Evolutionary conservation across 2,888 invertebrate species (phyloP).

Genomic region (Chymomyza fuscimana): DNA sequence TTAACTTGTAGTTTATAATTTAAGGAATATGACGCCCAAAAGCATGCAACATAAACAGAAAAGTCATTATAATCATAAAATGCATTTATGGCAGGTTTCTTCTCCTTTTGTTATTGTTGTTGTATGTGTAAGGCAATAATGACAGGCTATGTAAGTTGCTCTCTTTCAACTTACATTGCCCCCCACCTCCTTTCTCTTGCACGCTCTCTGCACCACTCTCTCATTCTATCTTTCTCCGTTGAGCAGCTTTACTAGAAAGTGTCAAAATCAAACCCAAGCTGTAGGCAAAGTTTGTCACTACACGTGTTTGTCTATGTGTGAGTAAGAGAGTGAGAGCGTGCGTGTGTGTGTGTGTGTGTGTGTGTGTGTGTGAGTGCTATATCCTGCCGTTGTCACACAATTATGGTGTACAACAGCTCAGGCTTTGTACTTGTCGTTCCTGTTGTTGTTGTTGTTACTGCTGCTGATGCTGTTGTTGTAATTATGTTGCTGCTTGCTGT

Average conservation of each 20-base stretch:
- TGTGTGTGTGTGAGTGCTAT: slow-evolving; percentile 23
- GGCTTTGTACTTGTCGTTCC: slow-evolving; percentile 29
- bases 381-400: slow-evolving; percentile 65
- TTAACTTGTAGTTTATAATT: neutral
- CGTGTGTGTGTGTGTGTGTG: slow-evolving; percentile 29
- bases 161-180: too few species aligned
- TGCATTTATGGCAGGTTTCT: slow-evolving; percentile 66
- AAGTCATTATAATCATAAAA: slow-evolving; percentile 75
- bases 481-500: slow-evolving; percentile 58
- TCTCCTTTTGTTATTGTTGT: neutral
- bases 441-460: slow-evolving; percentile 2
- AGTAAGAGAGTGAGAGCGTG: slow-evolving; percentile 31
- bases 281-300: slow-evolving; percentile 53
- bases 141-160: slow-evolving; percentile 12
- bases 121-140: slow-evolving; percentile 57
- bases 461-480: slow-evolving; percentile 53
- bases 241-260: slow-evolving; percentile 51
- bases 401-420: slow-evolving; percentile 62
- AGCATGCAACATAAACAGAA: slow-evolving; percentile 61
- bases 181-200: too few species aligned
- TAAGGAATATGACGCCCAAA: neutral
- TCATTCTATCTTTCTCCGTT: neutral
- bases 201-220: neutral
- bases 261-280: slow-evolving; percentile 71
- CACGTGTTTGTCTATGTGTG: slow-evolving; percentile 13